phyloP scores from a whole-genome alignment of 2,888 invertebrate species.

The Melieria picta region DNA sequence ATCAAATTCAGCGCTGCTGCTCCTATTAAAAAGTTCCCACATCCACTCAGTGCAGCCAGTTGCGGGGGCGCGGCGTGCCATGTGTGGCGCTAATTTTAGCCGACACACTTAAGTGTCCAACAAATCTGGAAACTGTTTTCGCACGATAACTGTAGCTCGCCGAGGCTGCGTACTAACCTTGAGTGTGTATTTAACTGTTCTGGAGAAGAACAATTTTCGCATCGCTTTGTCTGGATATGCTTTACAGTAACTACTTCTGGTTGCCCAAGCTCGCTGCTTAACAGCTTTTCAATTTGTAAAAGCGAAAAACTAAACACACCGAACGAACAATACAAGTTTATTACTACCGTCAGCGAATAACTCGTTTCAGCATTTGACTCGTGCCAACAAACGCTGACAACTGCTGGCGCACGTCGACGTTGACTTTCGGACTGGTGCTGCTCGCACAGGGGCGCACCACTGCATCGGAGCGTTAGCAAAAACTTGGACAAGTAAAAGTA shows the following conservation, averaged over 20 bases:
- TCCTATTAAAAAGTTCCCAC: not conserved
- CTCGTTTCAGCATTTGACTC: not conserved
- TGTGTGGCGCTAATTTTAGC: too few relatives aligned
- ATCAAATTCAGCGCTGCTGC: not conserved
- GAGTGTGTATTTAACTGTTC: constrained; percentile 17
- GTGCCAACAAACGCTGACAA: not conserved
- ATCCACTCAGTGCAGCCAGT: not conserved
- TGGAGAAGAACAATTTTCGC: constrained; percentile 12
- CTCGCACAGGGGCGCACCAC: too few relatives aligned
- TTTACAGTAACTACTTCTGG: not conserved
- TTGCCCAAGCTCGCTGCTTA: too few relatives aligned
- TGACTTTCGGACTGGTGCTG: too few relatives aligned
- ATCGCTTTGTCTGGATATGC: constrained; percentile 3
- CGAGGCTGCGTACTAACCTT: constrained; percentile 15
- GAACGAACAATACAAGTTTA: not conserved
- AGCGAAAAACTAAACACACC: not conserved
- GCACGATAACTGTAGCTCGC: too few relatives aligned
- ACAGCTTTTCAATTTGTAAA: too few relatives aligned
- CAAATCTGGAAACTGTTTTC: too few relatives aligned
- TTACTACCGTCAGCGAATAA: not conserved
- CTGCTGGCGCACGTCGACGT: not conserved
- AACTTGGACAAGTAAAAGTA: too few relatives aligned
- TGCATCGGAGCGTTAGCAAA: too few relatives aligned
- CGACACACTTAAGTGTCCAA: too few relatives aligned
- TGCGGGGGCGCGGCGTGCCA: too few relatives aligned